A percentile compares a stretch with the other conserved stretches of the same genome.
These are phyloP conservation scores for Gymnocheta viridis DNA, from an alignment of 2,888 invertebrate genomes.

Conservation along the genomic window DNA sequence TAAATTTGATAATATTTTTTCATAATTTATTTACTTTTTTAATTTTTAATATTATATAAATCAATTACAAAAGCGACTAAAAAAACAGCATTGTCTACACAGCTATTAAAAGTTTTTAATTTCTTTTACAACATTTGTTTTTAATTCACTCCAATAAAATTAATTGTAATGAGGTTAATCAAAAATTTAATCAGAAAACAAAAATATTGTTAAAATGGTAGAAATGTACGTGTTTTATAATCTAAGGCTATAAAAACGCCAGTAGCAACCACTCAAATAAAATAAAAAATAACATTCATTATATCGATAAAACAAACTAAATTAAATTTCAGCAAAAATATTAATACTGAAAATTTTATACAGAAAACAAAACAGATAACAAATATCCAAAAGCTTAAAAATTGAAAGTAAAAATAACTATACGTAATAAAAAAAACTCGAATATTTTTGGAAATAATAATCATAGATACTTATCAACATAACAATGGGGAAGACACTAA, in stretches of 20 bases:
- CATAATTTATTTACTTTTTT: no score
- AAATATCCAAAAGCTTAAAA: background rate
- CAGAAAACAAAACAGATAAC: background rate
- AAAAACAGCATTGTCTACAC: background rate
- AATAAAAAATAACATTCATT: background rate
- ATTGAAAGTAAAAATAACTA: background rate
- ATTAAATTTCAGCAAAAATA: background rate
- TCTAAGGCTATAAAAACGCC: background rate
- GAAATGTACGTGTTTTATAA: background rate
- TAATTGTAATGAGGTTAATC: background rate
- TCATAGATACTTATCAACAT: background rate
- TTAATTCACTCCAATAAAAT: background rate
- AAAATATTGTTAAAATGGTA: background rate
- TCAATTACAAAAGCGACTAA: no score
- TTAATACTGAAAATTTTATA: background rate
- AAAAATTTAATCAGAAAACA: background rate
- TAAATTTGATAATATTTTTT: no score
- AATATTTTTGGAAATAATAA: background rate
- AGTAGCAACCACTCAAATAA: background rate
- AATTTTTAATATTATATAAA: no score
- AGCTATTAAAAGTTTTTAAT: background rate
- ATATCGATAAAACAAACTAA: background rate
- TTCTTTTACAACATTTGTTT: background rate
- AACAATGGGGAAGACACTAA: background rate
- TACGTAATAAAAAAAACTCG: background rate